Base-by-base conservation (phyloP, 2,888 invertebrate species). In the Macrophya annulata region DNA sequence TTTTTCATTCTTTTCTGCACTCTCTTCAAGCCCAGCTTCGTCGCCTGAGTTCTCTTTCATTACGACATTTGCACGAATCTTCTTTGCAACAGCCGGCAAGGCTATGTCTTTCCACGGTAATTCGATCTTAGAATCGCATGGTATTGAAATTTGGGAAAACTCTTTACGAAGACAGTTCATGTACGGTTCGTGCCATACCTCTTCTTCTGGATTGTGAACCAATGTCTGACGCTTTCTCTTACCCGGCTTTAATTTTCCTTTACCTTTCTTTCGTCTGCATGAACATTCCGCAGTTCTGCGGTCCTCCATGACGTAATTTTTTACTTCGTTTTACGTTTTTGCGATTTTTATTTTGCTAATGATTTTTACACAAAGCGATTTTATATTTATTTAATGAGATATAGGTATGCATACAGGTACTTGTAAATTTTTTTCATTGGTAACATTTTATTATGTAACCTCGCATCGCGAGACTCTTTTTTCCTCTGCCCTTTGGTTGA, bases 91-190 rank as follows among this genome's bases (percentile, higher is more conserved):
- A 3, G 86, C 43, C 9, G 88, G 89, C 74, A 91, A 86, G n/a
- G 89, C 90, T 40, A 91, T 91, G 76, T 92, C 91, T 81, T 88
- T 89, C 91, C 92, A 92, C 1, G 92, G 92, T 84, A 92, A 84
- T 85, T 92, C 92, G n/a, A 92, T 88, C 43, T 89, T 90, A 10
- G 90, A 91, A 85, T 90, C 89, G 74, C 92, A 92, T 17, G 86
- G 31, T 21, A 90, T 83, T 12, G 91, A 89, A 10, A 86, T 86
- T 43, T 89, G 87, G 4, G 90, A 91, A 86, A 90, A 91, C 81
- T 91, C 88, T 81, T 88, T 88, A 45, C 88, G 86, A 5, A 91
- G 84, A 10, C 88, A 82, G 15, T 85, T 87, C 91, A 92, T 91
- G 74, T 91, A 92, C 25, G 92, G 92, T 85, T 92, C 92, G 74